Evolutionary conservation across 2,888 invertebrate genomes (phyloP).

Genomic region (Troides aeacus): DNA sequence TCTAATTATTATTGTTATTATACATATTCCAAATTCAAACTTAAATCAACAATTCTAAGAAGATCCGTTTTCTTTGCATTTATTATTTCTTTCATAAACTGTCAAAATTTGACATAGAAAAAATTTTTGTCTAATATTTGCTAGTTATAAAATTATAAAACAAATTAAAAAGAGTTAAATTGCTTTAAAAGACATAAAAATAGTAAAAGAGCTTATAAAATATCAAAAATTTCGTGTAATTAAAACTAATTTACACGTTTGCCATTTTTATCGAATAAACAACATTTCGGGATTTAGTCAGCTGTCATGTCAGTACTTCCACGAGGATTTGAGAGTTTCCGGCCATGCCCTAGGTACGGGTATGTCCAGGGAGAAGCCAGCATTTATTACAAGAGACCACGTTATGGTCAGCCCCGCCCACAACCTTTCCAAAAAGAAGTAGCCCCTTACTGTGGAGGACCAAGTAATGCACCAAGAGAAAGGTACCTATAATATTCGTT

Average conservation of each 20-base stretch:
- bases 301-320: conserved; percentile 62
- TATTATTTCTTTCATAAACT: conserved; percentile 10
- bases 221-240: conserved; percentile 15
- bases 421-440: conserved; percentile 64
- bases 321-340: conserved; percentile 57
- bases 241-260: not conserved
- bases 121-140: conserved; percentile 8
- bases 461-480: conserved; percentile 60
- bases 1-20: not conserved
- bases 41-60: not conserved
- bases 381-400: conserved; percentile 65
- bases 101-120: conserved; percentile 1
- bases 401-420: conserved; percentile 67
- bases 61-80: not conserved
- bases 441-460: conserved; percentile 48
- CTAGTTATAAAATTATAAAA: conserved; percentile 19
- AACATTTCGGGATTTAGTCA: not conserved
- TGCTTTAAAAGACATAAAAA: conserved; percentile 31
- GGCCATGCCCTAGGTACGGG: conserved; percentile 58
- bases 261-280: not conserved
- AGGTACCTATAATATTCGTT: conserved; percentile 39
- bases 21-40: not conserved
- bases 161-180: conserved; percentile 28
- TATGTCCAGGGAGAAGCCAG: conserved; percentile 61
- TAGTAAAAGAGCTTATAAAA: conserved; percentile 30